Evolutionary conservation across 2,888 invertebrate species (phyloP).

Genomic region (Watsonalla binaria): DNA sequence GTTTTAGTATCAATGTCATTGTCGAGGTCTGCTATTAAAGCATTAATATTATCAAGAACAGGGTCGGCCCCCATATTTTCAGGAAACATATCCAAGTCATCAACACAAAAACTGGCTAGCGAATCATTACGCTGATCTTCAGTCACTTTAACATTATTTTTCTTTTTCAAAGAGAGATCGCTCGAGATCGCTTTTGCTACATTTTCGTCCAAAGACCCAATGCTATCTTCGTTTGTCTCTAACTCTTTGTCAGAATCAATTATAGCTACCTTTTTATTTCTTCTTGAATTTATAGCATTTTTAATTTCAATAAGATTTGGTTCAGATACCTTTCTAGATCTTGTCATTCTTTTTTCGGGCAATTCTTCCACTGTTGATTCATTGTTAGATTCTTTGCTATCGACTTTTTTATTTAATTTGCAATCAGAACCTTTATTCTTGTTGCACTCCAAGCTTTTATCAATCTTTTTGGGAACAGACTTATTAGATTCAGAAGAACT

Average conservation of each 20-base stretch:
- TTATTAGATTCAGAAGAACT: constrained; percentile 1
- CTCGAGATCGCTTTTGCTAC: background rate
- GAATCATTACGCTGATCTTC: constrained; percentile 7
- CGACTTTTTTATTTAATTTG: constrained; percentile 2
- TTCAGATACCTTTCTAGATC: constrained; percentile 29
- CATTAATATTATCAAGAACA: constrained; percentile 59
- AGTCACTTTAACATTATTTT: background rate
- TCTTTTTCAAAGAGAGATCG: background rate
- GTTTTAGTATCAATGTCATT: constrained; percentile 46
- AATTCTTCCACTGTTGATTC: background rate
- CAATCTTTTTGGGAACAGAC: constrained; percentile 2
- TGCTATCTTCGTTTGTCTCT: constrained; percentile 2
- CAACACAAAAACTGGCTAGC: constrained; percentile 42
- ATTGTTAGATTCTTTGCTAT: background rate
- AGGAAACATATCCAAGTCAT: constrained; percentile 56
- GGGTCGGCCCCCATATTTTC: constrained; percentile 52
- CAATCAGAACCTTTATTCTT: constrained; percentile 11
- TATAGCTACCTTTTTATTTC: constrained; percentile 33
- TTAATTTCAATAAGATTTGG: constrained; percentile 9
- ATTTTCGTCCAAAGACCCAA: background rate
- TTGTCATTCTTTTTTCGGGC: constrained; percentile 34
- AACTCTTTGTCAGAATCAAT: constrained; percentile 40
- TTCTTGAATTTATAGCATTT: constrained; percentile 21
- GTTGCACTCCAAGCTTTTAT: constrained; percentile 6
- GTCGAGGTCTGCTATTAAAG: constrained; percentile 58